These are phyloP conservation scores for Tachina fera DNA, from an alignment of 2,888 invertebrate genomes.

Conservation along the genomic window DNA sequence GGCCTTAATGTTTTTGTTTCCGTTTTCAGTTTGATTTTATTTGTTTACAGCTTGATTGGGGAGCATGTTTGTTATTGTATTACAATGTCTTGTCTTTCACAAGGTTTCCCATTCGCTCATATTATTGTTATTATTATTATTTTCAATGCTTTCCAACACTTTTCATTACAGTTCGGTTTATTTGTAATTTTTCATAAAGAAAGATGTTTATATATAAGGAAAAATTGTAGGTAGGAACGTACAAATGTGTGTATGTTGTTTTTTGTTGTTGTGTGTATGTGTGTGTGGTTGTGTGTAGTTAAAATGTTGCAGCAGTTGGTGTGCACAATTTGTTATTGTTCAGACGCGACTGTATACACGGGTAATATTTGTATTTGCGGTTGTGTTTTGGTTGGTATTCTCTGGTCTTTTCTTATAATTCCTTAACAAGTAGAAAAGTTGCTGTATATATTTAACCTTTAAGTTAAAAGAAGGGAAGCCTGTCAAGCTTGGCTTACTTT, in stretches of 20 bases:
- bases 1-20: slow-evolving; percentile 37
- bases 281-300: slow-evolving; percentile 11
- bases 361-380: slow-evolving; percentile 1
- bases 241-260: neutral
- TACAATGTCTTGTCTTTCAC: neutral
- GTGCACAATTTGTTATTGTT: slow-evolving; percentile 2
- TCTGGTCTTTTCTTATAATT: neutral
- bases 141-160: slow-evolving; percentile 17
- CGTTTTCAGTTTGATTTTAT: slow-evolving; percentile 21
- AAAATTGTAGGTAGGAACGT: neutral
- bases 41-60: slow-evolving; percentile 26
- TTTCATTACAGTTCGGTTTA: slow-evolving; percentile 13
- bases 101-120: slow-evolving; percentile 14
- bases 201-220: neutral
- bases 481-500: slow-evolving; percentile 12
- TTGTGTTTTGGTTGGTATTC: neutral
- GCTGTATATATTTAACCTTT: slow-evolving; percentile 56
- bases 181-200: slow-evolving; percentile 2
- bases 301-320: slow-evolving; percentile 4
- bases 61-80: neutral
- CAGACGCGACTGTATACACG: neutral
- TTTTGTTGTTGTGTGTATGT: slow-evolving; percentile 9
- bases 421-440: slow-evolving; percentile 26
- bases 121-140: neutral
- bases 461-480: slow-evolving; percentile 63